Evolutionary conservation across 1,140 invertebrate species (phyloP).

Genomic region (Probaryconus sp.): DNA sequence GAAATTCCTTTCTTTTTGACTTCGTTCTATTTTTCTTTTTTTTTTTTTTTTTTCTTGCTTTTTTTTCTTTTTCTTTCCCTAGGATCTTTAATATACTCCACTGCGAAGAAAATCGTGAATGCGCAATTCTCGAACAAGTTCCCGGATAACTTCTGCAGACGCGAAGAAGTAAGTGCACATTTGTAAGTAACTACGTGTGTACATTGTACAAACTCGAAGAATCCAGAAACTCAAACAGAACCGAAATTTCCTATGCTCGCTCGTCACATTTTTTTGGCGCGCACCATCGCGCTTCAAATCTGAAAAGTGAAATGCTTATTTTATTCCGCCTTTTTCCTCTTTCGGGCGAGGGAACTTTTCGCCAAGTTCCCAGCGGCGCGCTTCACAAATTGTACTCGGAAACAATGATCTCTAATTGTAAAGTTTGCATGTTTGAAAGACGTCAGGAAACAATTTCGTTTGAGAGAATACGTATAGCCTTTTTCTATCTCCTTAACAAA

Average conservation of each 20-base stretch:
- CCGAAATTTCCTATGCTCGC: constrained; percentile 2
- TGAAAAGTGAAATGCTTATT: neutral
- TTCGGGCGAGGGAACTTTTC: no score
- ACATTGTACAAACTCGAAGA: constrained; percentile 18
- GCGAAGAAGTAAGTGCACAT: constrained; percentile 30
- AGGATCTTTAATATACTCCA: constrained; percentile 14
- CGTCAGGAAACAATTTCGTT: no score
- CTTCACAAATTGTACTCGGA: constrained; percentile 9
- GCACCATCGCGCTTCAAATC: neutral
- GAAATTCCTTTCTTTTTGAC: constrained; percentile 31
- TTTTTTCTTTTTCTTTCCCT: constrained; percentile 9
- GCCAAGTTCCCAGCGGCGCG: neutral
- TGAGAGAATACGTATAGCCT: no score
- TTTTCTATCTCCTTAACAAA: no score
- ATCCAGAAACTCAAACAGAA: constrained; percentile 21
- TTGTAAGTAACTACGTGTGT: constrained; percentile 37
- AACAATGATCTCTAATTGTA: constrained; percentile 2
- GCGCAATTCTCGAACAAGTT: constrained; percentile 29
- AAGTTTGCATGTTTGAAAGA: no score
- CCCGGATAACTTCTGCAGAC: constrained; percentile 18
- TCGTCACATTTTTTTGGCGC: constrained; percentile 2
- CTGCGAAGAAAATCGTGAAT: constrained; percentile 23
- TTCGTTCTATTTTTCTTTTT: constrained; percentile 3
- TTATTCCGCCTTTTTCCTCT: neutral
- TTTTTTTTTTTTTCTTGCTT: neutral